Percentiles rank a stretch among this genome's conserved stretches.
Evolutionary conservation across 2,113 vertebrate genomes (phyloP).

Genomic region (Lontra canadensis): DNA sequence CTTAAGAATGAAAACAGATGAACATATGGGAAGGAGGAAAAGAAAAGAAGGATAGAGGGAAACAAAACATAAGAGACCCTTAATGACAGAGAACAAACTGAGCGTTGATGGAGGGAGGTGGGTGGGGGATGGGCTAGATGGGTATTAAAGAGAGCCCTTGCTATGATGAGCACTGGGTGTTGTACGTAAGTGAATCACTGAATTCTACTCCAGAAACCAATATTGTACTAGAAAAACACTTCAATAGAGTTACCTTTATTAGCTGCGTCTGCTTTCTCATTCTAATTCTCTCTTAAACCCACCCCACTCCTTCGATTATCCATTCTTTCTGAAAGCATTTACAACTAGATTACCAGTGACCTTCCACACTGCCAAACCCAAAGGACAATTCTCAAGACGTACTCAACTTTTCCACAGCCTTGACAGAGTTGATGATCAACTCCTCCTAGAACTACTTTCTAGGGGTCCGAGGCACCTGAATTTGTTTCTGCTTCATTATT

Average conservation of each 20-base stretch:
- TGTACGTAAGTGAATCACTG: neutral
- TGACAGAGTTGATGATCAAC: neutral
- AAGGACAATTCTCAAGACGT: neutral
- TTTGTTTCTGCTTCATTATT: neutral
- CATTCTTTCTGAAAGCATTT: neutral
- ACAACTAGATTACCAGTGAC: neutral
- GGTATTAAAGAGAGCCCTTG: neutral
- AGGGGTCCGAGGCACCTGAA: neutral
- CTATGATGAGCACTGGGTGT: neutral
- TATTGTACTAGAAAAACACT: neutral
- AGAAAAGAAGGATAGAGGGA: neutral
- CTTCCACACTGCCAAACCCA: neutral
- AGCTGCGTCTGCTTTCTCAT: neutral
- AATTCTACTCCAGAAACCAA: neutral
- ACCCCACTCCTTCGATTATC: neutral
- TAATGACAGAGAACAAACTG: neutral
- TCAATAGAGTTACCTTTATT: neutral
- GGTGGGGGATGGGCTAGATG: neutral
- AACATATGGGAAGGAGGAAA: neutral
- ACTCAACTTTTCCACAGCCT: neutral
- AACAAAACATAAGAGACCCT: neutral
- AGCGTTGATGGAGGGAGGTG: neutral
- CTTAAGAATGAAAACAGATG: neutral
- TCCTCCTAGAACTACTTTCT: neutral
- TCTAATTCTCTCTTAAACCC: neutral